Evolutionary conservation across 2,888 invertebrate genomes (phyloP).

Genomic region (Prenolepis imparis): DNA sequence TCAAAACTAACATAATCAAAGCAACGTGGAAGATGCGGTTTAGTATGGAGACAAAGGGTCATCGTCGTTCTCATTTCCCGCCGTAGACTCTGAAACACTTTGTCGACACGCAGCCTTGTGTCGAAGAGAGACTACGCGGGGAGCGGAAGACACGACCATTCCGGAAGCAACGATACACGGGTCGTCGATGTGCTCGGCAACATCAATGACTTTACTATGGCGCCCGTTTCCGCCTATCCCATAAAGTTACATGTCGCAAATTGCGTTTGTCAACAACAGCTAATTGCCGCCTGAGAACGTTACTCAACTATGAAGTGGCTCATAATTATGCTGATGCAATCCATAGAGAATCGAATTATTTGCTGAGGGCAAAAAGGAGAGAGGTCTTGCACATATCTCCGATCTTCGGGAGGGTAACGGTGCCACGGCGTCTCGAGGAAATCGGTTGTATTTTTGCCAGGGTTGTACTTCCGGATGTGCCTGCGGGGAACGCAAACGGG

Average conservation of each 20-base stretch:
- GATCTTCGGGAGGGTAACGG: neutral
- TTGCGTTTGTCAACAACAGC: slow-evolving; percentile 85
- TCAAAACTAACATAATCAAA: slow-evolving; percentile 13
- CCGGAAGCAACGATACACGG: slow-evolving; percentile 70
- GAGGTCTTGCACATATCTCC: neutral
- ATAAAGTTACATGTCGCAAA: slow-evolving; percentile 84
- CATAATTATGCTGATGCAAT: slow-evolving; percentile 82
- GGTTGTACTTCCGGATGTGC: slow-evolving; percentile 29
- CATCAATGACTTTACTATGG: slow-evolving; percentile 59
- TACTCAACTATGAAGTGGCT: slow-evolving; percentile 82
- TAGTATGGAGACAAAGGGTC: slow-evolving; percentile 54
- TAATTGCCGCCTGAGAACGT: slow-evolving; percentile 84
- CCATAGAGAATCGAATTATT: slow-evolving; percentile 80
- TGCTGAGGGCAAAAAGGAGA: slow-evolving; percentile 51
- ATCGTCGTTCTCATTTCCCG: slow-evolving; percentile 55
- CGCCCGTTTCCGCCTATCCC: slow-evolving; percentile 61
- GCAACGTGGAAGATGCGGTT: slow-evolving; percentile 9
- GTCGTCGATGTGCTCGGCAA: slow-evolving; percentile 66
- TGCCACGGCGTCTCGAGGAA: slow-evolving; percentile 21
- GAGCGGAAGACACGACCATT: slow-evolving; percentile 63
- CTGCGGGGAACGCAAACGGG: slow-evolving; percentile 50
- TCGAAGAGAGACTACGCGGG: slow-evolving; percentile 50
- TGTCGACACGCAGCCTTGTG: slow-evolving; percentile 56
- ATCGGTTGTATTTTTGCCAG: slow-evolving; percentile 44
- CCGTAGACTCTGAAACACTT: slow-evolving; percentile 27